Conservation (phyloP, 2,797 vertebrate species). For the Sternarchorhynchus goeldii region DNA sequence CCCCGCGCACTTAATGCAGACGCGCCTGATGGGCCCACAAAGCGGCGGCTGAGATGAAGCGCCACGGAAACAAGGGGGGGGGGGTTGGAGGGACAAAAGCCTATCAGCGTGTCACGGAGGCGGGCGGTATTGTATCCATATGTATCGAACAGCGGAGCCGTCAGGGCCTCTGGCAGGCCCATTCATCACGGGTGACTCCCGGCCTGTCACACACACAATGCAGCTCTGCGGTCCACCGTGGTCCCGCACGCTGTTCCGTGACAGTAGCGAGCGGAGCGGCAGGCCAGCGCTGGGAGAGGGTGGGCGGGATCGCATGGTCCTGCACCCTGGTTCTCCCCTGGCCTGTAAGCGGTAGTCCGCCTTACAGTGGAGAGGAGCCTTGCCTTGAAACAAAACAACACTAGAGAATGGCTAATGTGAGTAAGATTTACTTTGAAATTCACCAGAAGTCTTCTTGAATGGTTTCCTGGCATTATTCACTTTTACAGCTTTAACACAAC, state of each 20-base stretch:
- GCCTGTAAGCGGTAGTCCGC: background rate
- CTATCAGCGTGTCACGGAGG: constrained; percentile 78
- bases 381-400: background rate
- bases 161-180: constrained; percentile 79
- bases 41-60: constrained; percentile 73
- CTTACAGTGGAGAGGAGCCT: background rate
- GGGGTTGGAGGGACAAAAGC: constrained; percentile 67
- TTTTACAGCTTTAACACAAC: background rate
- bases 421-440: background rate
- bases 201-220: constrained; percentile 75
- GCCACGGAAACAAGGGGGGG: constrained; percentile 72
- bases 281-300: constrained; percentile 64
- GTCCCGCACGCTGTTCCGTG: constrained; percentile 69
- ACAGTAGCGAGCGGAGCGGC: constrained; percentile 77
- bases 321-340: constrained; percentile 31
- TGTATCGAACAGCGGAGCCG: constrained; percentile 81
- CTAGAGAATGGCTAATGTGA: background rate
- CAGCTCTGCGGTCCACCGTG: constrained; percentile 53
- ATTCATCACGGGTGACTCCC: constrained; percentile 83
- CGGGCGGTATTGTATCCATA: constrained; percentile 80
- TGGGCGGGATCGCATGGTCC: constrained; percentile 69
- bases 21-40: constrained; percentile 56
- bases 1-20: constrained; percentile 33
- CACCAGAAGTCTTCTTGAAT: constrained; percentile 8
- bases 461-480: background rate